Evolutionary conservation across 2,888 invertebrate species (phyloP), one percentile per base, ranked within the genome.

Genomic region (Erynnis tages): DNA sequence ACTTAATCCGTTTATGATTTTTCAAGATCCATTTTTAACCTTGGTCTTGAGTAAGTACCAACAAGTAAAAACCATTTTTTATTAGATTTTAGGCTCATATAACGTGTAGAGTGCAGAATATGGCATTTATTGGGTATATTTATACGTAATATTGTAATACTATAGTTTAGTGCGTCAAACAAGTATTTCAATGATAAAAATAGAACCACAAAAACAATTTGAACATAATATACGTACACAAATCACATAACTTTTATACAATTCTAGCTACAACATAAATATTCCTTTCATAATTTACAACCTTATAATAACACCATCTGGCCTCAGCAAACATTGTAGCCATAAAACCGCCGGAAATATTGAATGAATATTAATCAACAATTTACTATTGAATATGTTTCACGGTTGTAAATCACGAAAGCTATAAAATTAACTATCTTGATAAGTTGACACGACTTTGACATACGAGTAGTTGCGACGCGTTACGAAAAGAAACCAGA

Each of bases 361-460:
- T 27, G 21, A 48, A 29, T 34, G 16, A 46, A 29, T 47, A 47
- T 37, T 47, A 29, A 49, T 50, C 27, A 25, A 21, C 27, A 43
- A 35, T 41, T 41, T 21, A 73, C 57, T 54, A 69, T 66, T 63
- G 66, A 66, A 61, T 71, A 63, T 63, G 66, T 74, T 73, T 75
- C 67, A 63, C 58, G 64, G 63, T 58, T 63, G 73, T 78, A 77
- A 72, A 77, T 82, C 74, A 74, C 63, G 65, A 66, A 65, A 57
- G 57, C 60, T 62, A 70, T 77, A 69, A 73, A 77, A 72, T 71
- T 63, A 62, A 66, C 61, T 66, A 64, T 69, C 66, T 62, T 67
- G 74, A 79, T 75, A 73, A 63, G 66, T 63, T 66, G 67, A 66
- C 69, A 69, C 70, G 78, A 66, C 76, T 82, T 81, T 82, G 80